Evolutionary conservation across 2,888 invertebrate genomes (phyloP).

Genomic region (Dicyrtoma fusca): DNA sequence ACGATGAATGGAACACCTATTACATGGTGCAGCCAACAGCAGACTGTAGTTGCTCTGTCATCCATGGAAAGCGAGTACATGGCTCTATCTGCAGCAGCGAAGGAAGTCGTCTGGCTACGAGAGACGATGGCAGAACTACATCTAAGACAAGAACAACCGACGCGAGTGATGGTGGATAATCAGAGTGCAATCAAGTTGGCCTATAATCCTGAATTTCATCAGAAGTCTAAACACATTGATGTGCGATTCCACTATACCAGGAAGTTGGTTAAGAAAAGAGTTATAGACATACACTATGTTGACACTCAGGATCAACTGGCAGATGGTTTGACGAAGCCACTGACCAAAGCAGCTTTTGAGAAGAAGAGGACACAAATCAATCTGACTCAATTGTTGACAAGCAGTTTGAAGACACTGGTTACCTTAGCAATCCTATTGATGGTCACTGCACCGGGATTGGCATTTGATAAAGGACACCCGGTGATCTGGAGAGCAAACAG

Average conservation of each 20-base stretch:
- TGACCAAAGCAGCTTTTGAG: background rate
- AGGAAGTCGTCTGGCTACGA: conserved; percentile 45
- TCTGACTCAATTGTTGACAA: no score
- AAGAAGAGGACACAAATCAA: no score
- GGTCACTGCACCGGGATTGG: no score
- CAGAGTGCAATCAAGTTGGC: conserved; percentile 48
- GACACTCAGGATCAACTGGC: background rate
- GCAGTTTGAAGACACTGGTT: no score
- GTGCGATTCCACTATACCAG: conserved; percentile 45
- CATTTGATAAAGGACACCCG: no score
- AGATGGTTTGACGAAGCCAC: conserved; percentile 25
- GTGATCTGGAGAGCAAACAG: no score
- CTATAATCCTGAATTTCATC: conserved; percentile 48
- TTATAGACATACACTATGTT: background rate
- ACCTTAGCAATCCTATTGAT: no score
- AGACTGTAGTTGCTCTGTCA: conserved; percentile 41
- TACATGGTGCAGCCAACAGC: conserved; percentile 46
- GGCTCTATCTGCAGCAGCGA: conserved; percentile 39
- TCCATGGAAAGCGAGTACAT: conserved; percentile 53
- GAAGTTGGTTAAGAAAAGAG: background rate
- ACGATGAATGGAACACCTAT: conserved; percentile 35
- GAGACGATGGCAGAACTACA: conserved; percentile 41
- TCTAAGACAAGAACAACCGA: background rate
- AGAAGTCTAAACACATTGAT: conserved; percentile 54
- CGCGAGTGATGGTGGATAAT: conserved; percentile 42